Base-by-base conservation (phyloP, 2,888 invertebrate genomes). In the Nymphalis c-album region DNA sequence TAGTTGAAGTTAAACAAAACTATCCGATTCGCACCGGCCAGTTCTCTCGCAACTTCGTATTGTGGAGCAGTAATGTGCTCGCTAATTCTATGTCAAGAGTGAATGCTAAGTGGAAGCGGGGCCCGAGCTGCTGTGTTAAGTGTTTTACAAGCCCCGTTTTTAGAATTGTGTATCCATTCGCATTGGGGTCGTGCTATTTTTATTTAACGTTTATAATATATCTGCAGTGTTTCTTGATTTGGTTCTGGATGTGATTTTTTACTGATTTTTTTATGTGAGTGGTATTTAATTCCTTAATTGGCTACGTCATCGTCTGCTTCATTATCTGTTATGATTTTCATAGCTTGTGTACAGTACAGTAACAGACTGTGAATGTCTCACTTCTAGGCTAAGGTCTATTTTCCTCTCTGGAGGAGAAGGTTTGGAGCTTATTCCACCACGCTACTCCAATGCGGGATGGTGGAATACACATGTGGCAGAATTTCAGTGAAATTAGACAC, bases 171-270 rank as follows among this genome's bases (percentile, higher is more conserved):
- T 65, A 71, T 69, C 71, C 70, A 67, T 55, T 67, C 67, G 63
- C 66, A 73, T 67, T 67, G 71, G 68, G 73, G 73, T 71, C 73
- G 57, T 68, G 70, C 71, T 73, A 71, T 73, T 71, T 73, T 70
- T 73, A 70, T 73, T 68, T 71, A 60, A 35, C 69, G 70, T 68
- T 69, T 73, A 66, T 66, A 71, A 69, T 53, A 65, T 65, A 65
- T 65, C 65, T 53, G 51, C 45, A 51, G 64, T 46, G 59, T 50
- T 64, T 31, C 45, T 46, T 51, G 8, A 31, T 55, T 53, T 16
- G 16, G 5, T 55, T 55, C 53, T 3, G n/a, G 53, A 55, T 31
- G n/a, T 31, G 26, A 31, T 31, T 31, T 31, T 0, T 31, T 31
- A 31, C 26, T 6, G 26, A 31, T 6, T 31, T 0, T 31, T 31